Evolutionary conservation across 2,888 invertebrate genomes (phyloP).

Genomic region (Stictocephala bisonia): DNA sequence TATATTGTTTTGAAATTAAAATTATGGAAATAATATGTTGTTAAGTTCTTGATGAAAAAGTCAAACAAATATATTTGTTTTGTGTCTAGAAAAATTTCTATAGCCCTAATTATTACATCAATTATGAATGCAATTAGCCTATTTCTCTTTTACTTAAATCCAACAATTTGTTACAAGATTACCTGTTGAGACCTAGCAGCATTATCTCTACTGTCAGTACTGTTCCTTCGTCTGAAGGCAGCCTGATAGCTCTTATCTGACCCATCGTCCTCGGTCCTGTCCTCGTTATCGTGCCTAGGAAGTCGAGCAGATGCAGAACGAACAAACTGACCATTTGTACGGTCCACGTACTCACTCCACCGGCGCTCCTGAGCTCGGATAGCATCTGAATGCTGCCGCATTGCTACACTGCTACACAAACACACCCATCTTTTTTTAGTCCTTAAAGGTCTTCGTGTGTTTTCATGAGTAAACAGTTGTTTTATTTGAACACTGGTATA

Average conservation of each 20-base stretch:
- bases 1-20: too few relatives aligned
- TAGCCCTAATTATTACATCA: too few relatives aligned
- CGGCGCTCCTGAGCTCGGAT: conserved; percentile 59
- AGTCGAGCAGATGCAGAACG: conserved; percentile 86
- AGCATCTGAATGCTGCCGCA: conserved; percentile 51
- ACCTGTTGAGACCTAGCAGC: conserved; percentile 46
- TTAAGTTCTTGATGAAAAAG: too few relatives aligned
- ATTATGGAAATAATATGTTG: too few relatives aligned
- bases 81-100: conserved; percentile 45
- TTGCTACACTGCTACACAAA: conserved; percentile 30
- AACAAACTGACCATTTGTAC: conserved; percentile 72
- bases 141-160: too few relatives aligned
- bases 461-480: not conserved
- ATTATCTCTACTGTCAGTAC: conserved; percentile 45
- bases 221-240: conserved; percentile 43
- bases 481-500: not conserved
- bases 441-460: not conserved
- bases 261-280: conserved; percentile 60
- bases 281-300: conserved; percentile 68
- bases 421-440: not conserved
- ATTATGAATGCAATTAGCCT: too few relatives aligned
- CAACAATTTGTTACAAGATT: too few relatives aligned
- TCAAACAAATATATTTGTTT: too few relatives aligned
- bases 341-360: conserved; percentile 55
- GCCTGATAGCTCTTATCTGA: conserved; percentile 38